phyloP scores from a whole-genome alignment of 2,797 vertebrate genomes.

The Gymnodraco acuticeps region DNA sequence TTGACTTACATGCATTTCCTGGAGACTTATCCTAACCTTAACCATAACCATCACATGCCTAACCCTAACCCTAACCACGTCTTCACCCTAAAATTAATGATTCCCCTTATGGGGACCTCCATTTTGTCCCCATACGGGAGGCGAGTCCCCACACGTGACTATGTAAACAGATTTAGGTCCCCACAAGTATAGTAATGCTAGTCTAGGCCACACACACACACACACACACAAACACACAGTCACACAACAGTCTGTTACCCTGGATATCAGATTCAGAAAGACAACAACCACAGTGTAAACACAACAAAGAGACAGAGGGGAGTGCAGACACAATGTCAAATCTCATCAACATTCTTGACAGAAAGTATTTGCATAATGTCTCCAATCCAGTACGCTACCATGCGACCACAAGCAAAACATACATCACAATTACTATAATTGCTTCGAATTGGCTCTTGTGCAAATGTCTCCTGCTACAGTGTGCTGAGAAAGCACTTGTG shows the following conservation, averaged over 20 bases:
- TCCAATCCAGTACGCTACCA: slow-evolving; percentile 42
- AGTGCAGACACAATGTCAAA: slow-evolving; percentile 42
- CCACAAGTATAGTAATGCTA: too few relatives aligned
- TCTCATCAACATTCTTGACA: slow-evolving; percentile 52
- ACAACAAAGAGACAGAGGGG: slow-evolving; percentile 42
- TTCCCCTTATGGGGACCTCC: too few relatives aligned
- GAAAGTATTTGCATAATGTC: slow-evolving; percentile 66
- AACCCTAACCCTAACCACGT: too few relatives aligned
- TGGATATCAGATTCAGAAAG: slow-evolving; percentile 60
- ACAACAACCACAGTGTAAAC: slow-evolving; percentile 59
- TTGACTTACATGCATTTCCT: too few relatives aligned
- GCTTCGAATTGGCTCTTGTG: slow-evolving; percentile 77
- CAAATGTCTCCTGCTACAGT: slow-evolving; percentile 73
- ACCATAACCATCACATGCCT: too few relatives aligned
- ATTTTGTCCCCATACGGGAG: too few relatives aligned
- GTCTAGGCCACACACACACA: too few relatives aligned
- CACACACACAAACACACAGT: background rate
- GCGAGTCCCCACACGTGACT: too few relatives aligned
- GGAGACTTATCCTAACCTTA: too few relatives aligned
- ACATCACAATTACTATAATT: slow-evolving; percentile 78
- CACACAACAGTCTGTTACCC: slow-evolving; percentile 18
- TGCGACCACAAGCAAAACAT: slow-evolving; percentile 67
- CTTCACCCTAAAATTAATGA: too few relatives aligned
- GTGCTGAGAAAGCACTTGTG: slow-evolving; percentile 75
- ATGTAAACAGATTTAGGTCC: too few relatives aligned